These are phyloP conservation scores for Bryconaethiops microstoma DNA, from an alignment of 2,797 vertebrate species.

Conservation along the genomic window DNA sequence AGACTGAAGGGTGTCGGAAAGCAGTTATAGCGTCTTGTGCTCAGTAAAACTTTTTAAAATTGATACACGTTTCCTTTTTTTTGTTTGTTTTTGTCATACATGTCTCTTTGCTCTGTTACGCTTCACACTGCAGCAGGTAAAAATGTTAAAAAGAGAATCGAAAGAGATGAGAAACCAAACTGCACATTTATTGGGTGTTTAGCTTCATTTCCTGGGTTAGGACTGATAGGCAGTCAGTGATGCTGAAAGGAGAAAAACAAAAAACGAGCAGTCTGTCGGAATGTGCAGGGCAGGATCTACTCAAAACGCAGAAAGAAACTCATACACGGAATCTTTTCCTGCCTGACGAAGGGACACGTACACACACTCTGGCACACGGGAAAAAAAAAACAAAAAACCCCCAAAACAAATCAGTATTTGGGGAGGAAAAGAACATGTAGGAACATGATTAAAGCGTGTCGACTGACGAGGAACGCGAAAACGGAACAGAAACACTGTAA, in stretches of 20 bases:
- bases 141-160: constrained; percentile 30
- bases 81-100: not conserved
- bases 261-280: constrained; percentile 69
- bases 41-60: constrained; percentile 33
- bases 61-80: constrained; percentile 17
- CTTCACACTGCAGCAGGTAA: constrained; percentile 29
- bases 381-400: constrained; percentile 28
- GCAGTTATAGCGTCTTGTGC: not conserved
- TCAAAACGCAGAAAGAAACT: constrained; percentile 46
- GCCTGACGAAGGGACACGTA: constrained; percentile 66
- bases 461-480: constrained; percentile 66
- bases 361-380: constrained; percentile 54
- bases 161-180: constrained; percentile 45
- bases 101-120: not conserved
- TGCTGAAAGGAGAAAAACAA: constrained; percentile 21
- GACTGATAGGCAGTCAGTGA: constrained; percentile 50
- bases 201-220: constrained; percentile 82
- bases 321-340: constrained; percentile 55
- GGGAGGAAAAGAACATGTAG: constrained; percentile 60
- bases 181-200: constrained; percentile 83
- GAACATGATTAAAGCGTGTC: constrained; percentile 68
- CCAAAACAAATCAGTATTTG: constrained; percentile 58
- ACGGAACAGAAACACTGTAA: constrained; percentile 73
- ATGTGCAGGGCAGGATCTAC: constrained; percentile 74
- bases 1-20: not conserved